Base-by-base conservation (phyloP, 35 echinoderm and acorn worm genomes). In the Patiria miniata region DNA sequence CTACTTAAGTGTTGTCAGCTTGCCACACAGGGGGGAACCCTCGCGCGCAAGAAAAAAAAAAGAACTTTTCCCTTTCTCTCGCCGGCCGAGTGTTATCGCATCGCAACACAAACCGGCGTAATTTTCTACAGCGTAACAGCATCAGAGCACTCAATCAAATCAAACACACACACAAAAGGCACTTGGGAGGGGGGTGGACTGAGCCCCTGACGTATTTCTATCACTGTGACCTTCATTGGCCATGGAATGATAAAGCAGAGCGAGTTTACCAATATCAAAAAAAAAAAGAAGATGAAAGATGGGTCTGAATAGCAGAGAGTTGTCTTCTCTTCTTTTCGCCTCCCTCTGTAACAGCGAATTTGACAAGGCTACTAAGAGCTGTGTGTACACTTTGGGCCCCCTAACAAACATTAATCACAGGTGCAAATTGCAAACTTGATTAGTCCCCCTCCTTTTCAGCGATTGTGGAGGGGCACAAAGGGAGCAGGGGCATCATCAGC, bases 401-500 rank as follows among this genome's bases (percentile, higher is more conserved):
- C 65, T 26, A 73, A 73, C 34, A 34, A 47, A 47, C 42, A 34
- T 30, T 73, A 73, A 73, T 73, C 34, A 30, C 65, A 34, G 65
- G 65, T 73, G 65, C 65, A 36, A 73, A 73, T 73, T 73, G 65
- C 65, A 73, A 73, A 73, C 65, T 73, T 30, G 26, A 73, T 73
- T 73, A 28, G 26, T 10, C n/a, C 10, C n/a, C 26, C 34, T 23
- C 65, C 65, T 73, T 30, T 73, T 73, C 29, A 32, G 2, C 26
- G 26, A 73, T 73, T 73, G 65, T 73, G 65, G 19, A 16, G 7
- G n/a, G 34, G 12, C 65, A 73, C 65, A 73, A 73, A 73, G 65
- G 34, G 14, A 26, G 34, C 65, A 73, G 23, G 65, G 34, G 34
- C 65, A 73, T 73, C 65, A 73, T 73, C 21, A 34, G 65, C 42